Percentiles rank a stretch among this genome's conserved stretches.
These are phyloP conservation scores for Papilio aristodemus DNA, from an alignment of 1,140 invertebrate genomes.

Conservation along the genomic window DNA sequence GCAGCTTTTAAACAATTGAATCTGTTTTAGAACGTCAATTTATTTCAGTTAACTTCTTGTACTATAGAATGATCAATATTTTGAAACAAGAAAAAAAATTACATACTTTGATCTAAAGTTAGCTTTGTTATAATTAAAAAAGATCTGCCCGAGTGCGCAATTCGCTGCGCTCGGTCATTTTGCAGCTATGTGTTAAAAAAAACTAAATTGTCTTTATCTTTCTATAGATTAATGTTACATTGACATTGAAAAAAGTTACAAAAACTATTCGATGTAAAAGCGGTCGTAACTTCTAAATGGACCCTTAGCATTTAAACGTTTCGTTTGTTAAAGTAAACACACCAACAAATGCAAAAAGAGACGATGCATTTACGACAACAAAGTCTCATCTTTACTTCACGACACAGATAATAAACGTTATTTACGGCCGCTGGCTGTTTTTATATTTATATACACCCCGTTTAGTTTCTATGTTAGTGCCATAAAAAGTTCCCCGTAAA, in stretches of 20 bases:
- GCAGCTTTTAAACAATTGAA: too few relatives aligned
- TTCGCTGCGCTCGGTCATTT: neutral
- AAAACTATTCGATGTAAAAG: constrained; percentile 16
- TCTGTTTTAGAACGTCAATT: too few relatives aligned
- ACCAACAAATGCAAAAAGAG: constrained; percentile 38
- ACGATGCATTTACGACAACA: constrained; percentile 52
- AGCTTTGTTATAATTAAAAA: neutral
- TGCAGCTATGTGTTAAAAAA: neutral
- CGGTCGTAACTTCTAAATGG: constrained; percentile 37
- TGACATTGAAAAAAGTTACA: constrained; percentile 8
- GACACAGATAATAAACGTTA: constrained; percentile 68
- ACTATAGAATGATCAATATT: too few relatives aligned
- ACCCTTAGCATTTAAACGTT: constrained; percentile 34
- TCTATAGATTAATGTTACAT: constrained; percentile 12
- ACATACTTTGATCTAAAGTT: neutral
- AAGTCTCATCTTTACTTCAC: constrained; percentile 60
- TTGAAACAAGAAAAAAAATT: too few relatives aligned
- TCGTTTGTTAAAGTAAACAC: constrained; percentile 24
- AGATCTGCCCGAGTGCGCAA: neutral
- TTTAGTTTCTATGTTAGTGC: constrained; percentile 57
- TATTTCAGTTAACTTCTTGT: too few relatives aligned
- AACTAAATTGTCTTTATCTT: neutral
- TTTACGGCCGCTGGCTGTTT: constrained; percentile 68
- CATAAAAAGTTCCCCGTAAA: constrained; percentile 75
- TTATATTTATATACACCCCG: constrained; percentile 71